Evolutionary conservation across 30 jellyfish, hydroid and myxozoan species (phyloP), one percentile per base, ranked within the genome.

Genomic region (Aurelia sp.): DNA sequence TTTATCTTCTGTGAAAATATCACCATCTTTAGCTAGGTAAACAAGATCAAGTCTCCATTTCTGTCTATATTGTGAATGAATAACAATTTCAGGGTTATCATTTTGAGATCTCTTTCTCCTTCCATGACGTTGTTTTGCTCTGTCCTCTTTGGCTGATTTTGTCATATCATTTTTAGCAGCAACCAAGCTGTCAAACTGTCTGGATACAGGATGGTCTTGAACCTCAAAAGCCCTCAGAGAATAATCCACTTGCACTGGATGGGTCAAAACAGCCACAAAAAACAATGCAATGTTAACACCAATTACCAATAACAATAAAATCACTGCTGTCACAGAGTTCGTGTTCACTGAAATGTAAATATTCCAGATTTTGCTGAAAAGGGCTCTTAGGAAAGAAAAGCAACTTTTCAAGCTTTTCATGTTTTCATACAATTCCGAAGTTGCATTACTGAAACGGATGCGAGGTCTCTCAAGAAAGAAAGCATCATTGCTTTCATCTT

Each of bases 161-260:
- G 79, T 5, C 71, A 66, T 33, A 31, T 86, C 96, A 6, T 75
- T 78, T 76, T 79, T 74, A 60, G 87, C 89, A 52, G 96, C 96
- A 63, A 86, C 63, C 35, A 86, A 48, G 16, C 85, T 66, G 33
- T 86, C 96, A 19, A 72, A 41, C 37, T 63, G 57, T 60, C 33
- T 76, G 53, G 96, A 86, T 21, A 61, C 96, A 31, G 57, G 78
- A 48, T 86, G 96, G 23, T 72, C 87, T 4, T 89, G 89, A 47
- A 86, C 96, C 63, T 86, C 96, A 58, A 86, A 86, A 22, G 96
- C 96, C 21, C 84, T 71, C 80, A 86, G 52, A 19, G 96, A 86
- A 66, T 57, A 86, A 60, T 86, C 96, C n/a, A 86, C 69, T 66
- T 76, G 89, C 3, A 86, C 96, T 19, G 96, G 96, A 52, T 86